These are phyloP conservation scores for Penaeus monodon DNA, from an alignment of 2,888 invertebrate genomes.

Conservation along the genomic window DNA sequence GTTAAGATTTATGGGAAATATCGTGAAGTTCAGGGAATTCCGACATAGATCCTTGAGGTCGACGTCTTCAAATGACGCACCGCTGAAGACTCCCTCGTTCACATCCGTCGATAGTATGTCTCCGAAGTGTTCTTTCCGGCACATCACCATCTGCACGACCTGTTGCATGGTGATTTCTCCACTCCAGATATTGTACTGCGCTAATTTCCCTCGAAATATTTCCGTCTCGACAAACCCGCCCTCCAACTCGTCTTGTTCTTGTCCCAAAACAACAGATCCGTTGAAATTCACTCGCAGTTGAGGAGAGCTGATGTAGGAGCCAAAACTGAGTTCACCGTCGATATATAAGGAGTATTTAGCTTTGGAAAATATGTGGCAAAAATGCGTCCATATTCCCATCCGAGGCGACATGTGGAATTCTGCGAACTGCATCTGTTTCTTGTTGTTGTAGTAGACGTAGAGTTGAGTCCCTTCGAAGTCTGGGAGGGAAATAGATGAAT, in stretches of 20 bases:
- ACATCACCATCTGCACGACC: not conserved
- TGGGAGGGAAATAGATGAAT: not conserved
- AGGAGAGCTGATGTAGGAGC: not conserved
- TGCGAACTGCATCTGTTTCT: not conserved
- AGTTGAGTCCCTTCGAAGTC: not conserved
- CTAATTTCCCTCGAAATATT: not conserved
- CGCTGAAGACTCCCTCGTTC: not conserved
- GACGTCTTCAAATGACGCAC: not conserved
- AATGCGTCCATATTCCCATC: not conserved
- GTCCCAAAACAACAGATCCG: not conserved
- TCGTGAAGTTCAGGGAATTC: not conserved
- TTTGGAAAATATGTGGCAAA: not conserved
- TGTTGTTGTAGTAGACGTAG: constrained; percentile 1
- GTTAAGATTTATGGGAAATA: not conserved
- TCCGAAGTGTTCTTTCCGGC: not conserved
- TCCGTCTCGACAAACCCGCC: not conserved
- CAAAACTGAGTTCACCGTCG: not conserved
- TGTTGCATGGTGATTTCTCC: not conserved
- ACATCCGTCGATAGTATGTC: not conserved
- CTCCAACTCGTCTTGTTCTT: not conserved
- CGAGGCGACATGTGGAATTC: not conserved
- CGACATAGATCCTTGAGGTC: not conserved
- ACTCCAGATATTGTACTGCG: not conserved
- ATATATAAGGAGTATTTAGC: not conserved
- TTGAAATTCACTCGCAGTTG: not conserved